Evolutionary conservation across 2,113 vertebrate genomes (phyloP).

Genomic region (Zapornia atra): DNA sequence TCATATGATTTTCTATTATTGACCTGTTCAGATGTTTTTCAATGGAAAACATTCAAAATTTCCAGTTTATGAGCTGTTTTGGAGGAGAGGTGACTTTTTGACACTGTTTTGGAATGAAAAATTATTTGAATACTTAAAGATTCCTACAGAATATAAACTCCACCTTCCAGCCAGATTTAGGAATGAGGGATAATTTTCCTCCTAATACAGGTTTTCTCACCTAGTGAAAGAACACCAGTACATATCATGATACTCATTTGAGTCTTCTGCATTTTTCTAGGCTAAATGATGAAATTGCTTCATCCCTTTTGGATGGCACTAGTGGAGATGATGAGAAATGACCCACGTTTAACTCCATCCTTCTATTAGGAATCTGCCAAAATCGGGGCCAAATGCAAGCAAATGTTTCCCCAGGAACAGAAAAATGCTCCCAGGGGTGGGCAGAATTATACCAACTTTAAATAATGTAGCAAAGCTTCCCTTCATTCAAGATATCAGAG

Average conservation of each 20-base stretch:
- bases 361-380: background rate
- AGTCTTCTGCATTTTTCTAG: background rate
- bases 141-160: slow-evolving; percentile 1
- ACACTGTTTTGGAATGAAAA: slow-evolving; percentile 15
- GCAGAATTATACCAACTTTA: background rate
- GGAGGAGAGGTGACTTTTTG: background rate
- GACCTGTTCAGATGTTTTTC: background rate
- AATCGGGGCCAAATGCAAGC: background rate
- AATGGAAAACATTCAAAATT: background rate
- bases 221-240: background rate
- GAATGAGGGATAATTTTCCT: background rate
- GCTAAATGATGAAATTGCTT: background rate
- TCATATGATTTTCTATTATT: background rate
- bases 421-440: fast-evolving
- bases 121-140: background rate
- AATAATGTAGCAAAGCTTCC: background rate
- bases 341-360: background rate
- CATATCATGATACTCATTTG: background rate
- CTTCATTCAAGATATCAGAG: background rate
- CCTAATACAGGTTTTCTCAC: background rate
- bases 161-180: background rate
- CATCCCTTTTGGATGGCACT: background rate
- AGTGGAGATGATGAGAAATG: background rate
- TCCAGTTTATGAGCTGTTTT: background rate
- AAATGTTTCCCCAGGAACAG: background rate